Percentiles rank a stretch among this genome's conserved stretches.
phyloP scores from a whole-genome alignment of 2,797 vertebrate genomes.

The Selene dorsalis region DNA sequence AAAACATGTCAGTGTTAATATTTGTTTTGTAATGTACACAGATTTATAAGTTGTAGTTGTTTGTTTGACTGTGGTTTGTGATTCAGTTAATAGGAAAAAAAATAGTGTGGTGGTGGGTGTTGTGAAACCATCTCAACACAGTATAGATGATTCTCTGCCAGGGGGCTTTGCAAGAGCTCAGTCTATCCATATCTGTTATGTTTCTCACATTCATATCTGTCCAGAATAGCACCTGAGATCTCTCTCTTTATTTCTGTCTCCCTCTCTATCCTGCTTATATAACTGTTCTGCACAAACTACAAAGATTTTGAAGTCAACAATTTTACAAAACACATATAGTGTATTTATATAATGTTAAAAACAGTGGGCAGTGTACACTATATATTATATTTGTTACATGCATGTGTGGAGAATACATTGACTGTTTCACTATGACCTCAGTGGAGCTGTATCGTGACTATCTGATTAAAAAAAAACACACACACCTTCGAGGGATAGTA shows the following conservation, averaged over 20 bases:
- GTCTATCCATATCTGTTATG: constrained; percentile 54
- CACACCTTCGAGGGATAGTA: not conserved
- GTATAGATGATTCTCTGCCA: constrained; percentile 57
- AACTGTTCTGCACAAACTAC: constrained; percentile 60
- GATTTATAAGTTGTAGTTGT: not conserved
- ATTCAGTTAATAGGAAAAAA: not conserved
- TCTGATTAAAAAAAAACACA: not conserved
- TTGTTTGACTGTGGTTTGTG: constrained; percentile 1
- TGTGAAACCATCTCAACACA: constrained; percentile 44
- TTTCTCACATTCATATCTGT: constrained; percentile 77
- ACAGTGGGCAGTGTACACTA: constrained; percentile 3
- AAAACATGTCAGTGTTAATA: not conserved
- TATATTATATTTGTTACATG: constrained; percentile 37
- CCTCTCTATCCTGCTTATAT: constrained; percentile 59
- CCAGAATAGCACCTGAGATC: constrained; percentile 73
- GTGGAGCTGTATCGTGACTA: not conserved
- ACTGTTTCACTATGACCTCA: not conserved
- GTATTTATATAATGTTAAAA: constrained; percentile 3
- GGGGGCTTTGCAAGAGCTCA: constrained; percentile 63
- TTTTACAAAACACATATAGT: constrained; percentile 41
- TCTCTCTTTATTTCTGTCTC: constrained; percentile 58
- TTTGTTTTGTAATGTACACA: not conserved
- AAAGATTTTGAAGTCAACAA: constrained; percentile 23
- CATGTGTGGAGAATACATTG: constrained; percentile 4
- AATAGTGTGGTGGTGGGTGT: constrained; percentile 18